Percentiles rank a stretch among this genome's conserved stretches.
These are phyloP conservation scores for Catocala fraxini DNA, from an alignment of 2,888 invertebrate genomes.

Conservation along the genomic window DNA sequence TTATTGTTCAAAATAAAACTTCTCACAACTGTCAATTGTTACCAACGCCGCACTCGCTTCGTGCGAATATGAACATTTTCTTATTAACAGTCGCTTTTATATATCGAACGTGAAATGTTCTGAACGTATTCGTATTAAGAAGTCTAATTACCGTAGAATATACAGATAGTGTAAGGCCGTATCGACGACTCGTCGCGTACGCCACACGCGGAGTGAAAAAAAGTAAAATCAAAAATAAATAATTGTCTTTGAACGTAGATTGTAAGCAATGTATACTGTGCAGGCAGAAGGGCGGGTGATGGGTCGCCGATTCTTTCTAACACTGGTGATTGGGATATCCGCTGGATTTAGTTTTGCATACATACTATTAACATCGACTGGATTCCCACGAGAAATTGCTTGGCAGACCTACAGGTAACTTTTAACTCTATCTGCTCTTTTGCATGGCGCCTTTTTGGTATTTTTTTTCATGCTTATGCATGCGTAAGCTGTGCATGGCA, in stretches of 20 bases:
- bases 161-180: conserved; percentile 38
- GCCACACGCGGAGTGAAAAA: conserved; percentile 27
- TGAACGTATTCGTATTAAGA: conserved; percentile 34
- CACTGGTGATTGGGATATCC: conserved; percentile 91
- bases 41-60: conserved; percentile 14
- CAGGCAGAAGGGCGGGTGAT: conserved; percentile 86
- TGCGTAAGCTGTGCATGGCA: conserved; percentile 4
- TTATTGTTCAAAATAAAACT: conserved; percentile 10
- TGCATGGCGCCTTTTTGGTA: conserved; percentile 53
- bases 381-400: conserved; percentile 80
- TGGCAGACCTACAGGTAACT: conserved; percentile 84
- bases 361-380: conserved; percentile 89
- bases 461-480: conserved; percentile 11
- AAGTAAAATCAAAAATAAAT: conserved; percentile 17
- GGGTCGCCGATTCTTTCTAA: conserved; percentile 91
- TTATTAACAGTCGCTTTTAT: conserved; percentile 26
- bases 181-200: conserved; percentile 42
- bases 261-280: conserved; percentile 57
- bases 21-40: conserved; percentile 36
- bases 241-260: conserved; percentile 31
- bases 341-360: conserved; percentile 94
- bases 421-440: conserved; percentile 50
- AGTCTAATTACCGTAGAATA: conserved; percentile 35
- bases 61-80: conserved; percentile 30
- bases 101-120: conserved; percentile 28